phyloP scores from a whole-genome alignment of 2,797 vertebrate genomes.

The Meda fulgida region DNA sequence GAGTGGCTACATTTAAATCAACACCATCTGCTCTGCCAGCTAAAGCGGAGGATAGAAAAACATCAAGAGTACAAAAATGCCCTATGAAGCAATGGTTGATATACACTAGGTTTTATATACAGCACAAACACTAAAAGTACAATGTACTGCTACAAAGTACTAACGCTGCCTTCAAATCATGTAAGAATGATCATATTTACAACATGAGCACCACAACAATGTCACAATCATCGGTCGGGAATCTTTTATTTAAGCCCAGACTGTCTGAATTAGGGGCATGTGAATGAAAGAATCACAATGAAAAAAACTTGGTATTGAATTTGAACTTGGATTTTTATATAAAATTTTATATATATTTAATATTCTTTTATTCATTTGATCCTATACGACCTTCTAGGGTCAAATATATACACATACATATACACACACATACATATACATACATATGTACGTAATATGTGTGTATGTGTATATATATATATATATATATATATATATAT shows the following conservation, averaged over 20 bases:
- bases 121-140: not conserved
- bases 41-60: conserved; percentile 12
- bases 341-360: too few relatives aligned
- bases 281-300: too few relatives aligned
- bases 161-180: conserved; percentile 3
- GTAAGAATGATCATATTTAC: not conserved
- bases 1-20: conserved; percentile 23
- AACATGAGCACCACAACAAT: not conserved
- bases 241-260: not conserved
- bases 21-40: conserved; percentile 26
- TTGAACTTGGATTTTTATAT: not conserved
- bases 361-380: too few relatives aligned
- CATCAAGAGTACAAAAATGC: conserved; percentile 29
- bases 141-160: conserved; percentile 1
- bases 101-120: conserved; percentile 1
- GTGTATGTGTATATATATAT: too few relatives aligned
- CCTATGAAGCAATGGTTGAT: conserved; percentile 14
- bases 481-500: too few relatives aligned
- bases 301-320: not conserved
- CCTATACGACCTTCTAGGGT: too few relatives aligned
- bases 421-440: not conserved
- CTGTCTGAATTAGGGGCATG: not conserved
- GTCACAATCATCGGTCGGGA: not conserved
- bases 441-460: too few relatives aligned
- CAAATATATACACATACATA: not conserved